A percentile compares a stretch with the other conserved stretches of the same genome.
Conservation (phyloP, 2,113 vertebrate species). For the Anolis carolinensis region DNA sequence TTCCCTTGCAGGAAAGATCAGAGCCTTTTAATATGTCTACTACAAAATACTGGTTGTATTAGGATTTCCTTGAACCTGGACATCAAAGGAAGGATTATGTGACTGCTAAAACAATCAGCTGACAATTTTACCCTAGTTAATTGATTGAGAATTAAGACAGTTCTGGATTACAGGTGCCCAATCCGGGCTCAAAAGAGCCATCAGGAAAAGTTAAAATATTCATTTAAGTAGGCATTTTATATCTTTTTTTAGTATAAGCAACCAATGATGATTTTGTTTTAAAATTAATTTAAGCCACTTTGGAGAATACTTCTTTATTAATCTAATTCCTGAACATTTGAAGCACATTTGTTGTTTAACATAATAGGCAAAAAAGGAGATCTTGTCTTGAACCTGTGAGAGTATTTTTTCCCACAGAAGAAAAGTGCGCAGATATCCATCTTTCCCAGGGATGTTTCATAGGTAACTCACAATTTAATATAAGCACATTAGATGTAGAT, state of each 20-base stretch:
- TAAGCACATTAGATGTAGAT: not conserved
- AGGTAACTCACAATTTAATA: not conserved
- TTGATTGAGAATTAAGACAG: not conserved
- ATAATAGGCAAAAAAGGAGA: not conserved
- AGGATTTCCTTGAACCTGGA: conserved; percentile 69
- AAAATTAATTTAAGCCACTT: not conserved
- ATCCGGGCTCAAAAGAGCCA: not conserved
- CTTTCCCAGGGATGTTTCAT: not conserved
- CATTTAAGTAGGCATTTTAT: not conserved
- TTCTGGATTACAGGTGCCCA: conserved; percentile 1
- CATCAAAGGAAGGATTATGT: conserved; percentile 68
- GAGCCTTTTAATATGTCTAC: conserved; percentile 68
- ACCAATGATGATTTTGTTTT: not conserved
- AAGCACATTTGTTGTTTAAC: not conserved
- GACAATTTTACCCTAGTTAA: conserved; percentile 33
- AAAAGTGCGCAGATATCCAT: not conserved
- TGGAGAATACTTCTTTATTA: not conserved
- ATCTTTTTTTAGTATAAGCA: not conserved
- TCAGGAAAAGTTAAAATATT: not conserved
- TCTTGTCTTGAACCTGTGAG: not conserved
- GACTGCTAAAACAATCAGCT: conserved; percentile 67
- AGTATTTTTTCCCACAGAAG: not conserved
- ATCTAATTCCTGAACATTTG: not conserved
- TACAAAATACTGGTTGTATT: conserved; percentile 58
- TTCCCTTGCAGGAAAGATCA: conserved; percentile 77